Base-by-base conservation (phyloP, 2,113 vertebrate species). In the Mirounga angustirostris region DNA sequence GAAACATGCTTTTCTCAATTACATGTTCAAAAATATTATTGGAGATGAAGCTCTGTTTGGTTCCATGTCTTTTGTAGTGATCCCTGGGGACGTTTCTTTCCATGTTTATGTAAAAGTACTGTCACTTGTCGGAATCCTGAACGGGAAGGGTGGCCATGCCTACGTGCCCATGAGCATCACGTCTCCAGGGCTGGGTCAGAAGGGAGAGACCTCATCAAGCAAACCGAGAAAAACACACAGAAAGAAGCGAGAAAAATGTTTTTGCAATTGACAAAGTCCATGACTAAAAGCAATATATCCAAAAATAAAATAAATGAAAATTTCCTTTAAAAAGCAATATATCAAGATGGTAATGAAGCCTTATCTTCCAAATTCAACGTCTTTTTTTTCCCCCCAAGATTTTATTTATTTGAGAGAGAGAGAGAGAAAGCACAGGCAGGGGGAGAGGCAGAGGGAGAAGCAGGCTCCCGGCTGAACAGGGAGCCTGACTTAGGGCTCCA, bases 131-230 rank as follows among this genome's bases (percentile, higher is more conserved):
- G 30, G 40, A 90, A 78, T 18, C 8, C 58, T 18, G 9, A 63
- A n/a, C 13, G 9, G 18, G 36, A 59, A 1, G 6, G 28, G 10
- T 52, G 33, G 5, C 24, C 0, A 15, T 18, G 14, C 15, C 0
- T 7, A 15, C 1, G 4, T 5, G 4, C 63, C 12, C 65, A 71
- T 0, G 11, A 5, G 18, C n/a, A 40, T 36, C 26, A 28, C 2
- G 1, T 46, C 54, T 21, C 69, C 26, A 22, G 12, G 1, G 28
- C 40, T 9, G 18, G 28, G 28, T 12, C 19, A n/a, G 56, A 59
- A n/a, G 8, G 26, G 15, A 76, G 2, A 22, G 1, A 30, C 52
- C 3, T 56, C 24, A 58, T 43, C 15, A 30, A 21, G 22, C 5
- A 15, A 33, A 40, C 30, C 56, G 7, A 89, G 19, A n/a, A 67